Evolutionary conservation across 2,113 vertebrate species (phyloP).

Genomic region (Recurvirostra avosetta): DNA sequence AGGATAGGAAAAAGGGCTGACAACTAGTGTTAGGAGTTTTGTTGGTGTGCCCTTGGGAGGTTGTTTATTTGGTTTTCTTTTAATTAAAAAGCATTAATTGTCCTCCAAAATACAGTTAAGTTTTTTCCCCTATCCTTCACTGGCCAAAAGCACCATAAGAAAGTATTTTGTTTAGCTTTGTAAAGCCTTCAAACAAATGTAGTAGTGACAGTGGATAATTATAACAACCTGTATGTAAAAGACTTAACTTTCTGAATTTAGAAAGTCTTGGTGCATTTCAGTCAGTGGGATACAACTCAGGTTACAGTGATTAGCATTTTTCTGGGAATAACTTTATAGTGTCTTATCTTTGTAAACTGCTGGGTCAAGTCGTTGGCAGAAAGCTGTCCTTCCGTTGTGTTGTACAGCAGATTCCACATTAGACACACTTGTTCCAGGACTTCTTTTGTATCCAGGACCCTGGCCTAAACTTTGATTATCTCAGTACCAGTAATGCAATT

Average conservation of each 20-base stretch:
- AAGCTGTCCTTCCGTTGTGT: neutral
- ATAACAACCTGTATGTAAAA: neutral
- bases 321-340: neutral
- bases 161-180: neutral
- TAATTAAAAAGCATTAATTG: neutral
- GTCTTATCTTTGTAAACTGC: neutral
- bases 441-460: neutral
- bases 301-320: neutral
- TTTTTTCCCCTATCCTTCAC: neutral
- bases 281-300: neutral
- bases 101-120: neutral
- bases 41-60: neutral
- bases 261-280: neutral
- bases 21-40: neutral
- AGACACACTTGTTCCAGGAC: neutral
- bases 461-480: neutral
- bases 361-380: neutral
- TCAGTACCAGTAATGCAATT: neutral
- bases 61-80: neutral
- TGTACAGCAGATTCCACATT: neutral
- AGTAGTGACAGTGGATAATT: neutral
- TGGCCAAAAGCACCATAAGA: neutral
- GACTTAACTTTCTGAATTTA: neutral
- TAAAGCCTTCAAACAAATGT: neutral
- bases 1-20: neutral